Evolutionary conservation across 2,888 invertebrate genomes (phyloP).

Genomic region (Lacanobia wlatinum): DNA sequence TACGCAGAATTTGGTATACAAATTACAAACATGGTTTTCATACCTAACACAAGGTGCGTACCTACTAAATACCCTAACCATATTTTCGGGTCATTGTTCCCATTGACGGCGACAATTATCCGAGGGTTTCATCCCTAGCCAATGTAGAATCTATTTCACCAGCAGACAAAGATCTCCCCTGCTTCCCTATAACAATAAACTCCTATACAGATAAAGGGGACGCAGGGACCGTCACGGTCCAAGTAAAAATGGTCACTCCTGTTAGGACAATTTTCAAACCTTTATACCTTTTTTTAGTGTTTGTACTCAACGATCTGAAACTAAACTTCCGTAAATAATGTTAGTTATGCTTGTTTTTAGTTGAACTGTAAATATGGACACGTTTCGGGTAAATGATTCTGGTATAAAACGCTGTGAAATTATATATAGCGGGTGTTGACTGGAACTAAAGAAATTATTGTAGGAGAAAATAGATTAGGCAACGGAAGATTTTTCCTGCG

Average conservation of each 20-base stretch:
- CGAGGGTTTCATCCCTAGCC: slow-evolving; percentile 76
- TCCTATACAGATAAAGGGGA: slow-evolving; percentile 13
- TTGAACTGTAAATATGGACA: slow-evolving; percentile 38
- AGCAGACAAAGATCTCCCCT: slow-evolving; percentile 62
- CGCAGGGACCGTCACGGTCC: slow-evolving; percentile 17
- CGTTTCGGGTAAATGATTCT: slow-evolving; percentile 6
- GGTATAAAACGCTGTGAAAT: background rate
- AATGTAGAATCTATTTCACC: slow-evolving; percentile 67
- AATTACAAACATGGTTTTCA: slow-evolving; percentile 52
- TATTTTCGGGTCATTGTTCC: slow-evolving; percentile 79
- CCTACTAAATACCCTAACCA: slow-evolving; percentile 60
- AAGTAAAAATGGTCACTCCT: slow-evolving; percentile 58
- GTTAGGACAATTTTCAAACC: slow-evolving; percentile 67
- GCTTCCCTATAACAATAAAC: slow-evolving; percentile 35
- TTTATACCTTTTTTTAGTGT: slow-evolving; percentile 73
- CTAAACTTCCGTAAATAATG: slow-evolving; percentile 55
- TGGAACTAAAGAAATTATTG: background rate
- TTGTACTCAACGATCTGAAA: slow-evolving; percentile 67
- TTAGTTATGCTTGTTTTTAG: slow-evolving; percentile 50
- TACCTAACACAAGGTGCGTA: slow-evolving; percentile 38
- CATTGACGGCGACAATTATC: slow-evolving; percentile 77
- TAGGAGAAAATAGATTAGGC: background rate
- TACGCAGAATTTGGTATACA: slow-evolving; percentile 27
- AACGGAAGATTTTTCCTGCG: background rate
- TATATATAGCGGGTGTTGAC: background rate